These are phyloP conservation scores for Polyploca ridens DNA, from an alignment of 2,888 invertebrate genomes.

Conservation along the genomic window DNA sequence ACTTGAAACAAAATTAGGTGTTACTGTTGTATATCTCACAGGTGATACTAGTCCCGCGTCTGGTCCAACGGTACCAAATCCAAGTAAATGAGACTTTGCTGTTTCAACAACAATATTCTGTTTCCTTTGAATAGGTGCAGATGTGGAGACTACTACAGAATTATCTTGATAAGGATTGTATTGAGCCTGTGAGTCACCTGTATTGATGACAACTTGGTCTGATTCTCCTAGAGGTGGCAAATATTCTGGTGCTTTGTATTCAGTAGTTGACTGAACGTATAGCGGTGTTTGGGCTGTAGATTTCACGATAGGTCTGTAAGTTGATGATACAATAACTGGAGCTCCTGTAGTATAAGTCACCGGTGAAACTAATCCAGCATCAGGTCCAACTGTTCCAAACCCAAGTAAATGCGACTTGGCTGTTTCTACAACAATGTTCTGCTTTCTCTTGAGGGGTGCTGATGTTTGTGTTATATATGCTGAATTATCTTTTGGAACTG, in stretches of 20 bases:
- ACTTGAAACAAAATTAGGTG: slow-evolving; percentile 56
- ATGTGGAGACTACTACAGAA: slow-evolving; percentile 40
- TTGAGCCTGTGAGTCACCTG: slow-evolving; percentile 32
- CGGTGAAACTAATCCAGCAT: slow-evolving; percentile 70
- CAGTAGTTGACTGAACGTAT: slow-evolving; percentile 56
- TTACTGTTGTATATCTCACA: slow-evolving; percentile 65
- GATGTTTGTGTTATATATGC: slow-evolving; percentile 43
- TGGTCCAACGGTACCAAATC: slow-evolving; percentile 65
- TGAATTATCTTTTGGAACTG: slow-evolving; percentile 35
- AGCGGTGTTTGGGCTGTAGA: slow-evolving; percentile 48
- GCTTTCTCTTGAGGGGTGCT: slow-evolving; percentile 59
- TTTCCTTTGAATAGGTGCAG: slow-evolving; percentile 52
- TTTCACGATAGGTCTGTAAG: slow-evolving; percentile 54
- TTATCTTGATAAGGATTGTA: slow-evolving; percentile 62
- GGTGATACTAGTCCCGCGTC: slow-evolving; percentile 67
- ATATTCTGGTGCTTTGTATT: slow-evolving; percentile 64
- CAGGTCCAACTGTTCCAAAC: slow-evolving; percentile 75
- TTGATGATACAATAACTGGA: slow-evolving; percentile 55
- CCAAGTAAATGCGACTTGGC: slow-evolving; percentile 75
- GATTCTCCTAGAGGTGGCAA: slow-evolving; percentile 62
- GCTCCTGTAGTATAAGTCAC: slow-evolving; percentile 65
- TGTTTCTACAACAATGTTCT: slow-evolving; percentile 73
- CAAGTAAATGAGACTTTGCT: slow-evolving; percentile 68
- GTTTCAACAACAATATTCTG: slow-evolving; percentile 72
- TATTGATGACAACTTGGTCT: slow-evolving; percentile 48